Evolutionary conservation across 2,888 invertebrate genomes (phyloP).

Genomic region (Shargacucullia verbasci): DNA sequence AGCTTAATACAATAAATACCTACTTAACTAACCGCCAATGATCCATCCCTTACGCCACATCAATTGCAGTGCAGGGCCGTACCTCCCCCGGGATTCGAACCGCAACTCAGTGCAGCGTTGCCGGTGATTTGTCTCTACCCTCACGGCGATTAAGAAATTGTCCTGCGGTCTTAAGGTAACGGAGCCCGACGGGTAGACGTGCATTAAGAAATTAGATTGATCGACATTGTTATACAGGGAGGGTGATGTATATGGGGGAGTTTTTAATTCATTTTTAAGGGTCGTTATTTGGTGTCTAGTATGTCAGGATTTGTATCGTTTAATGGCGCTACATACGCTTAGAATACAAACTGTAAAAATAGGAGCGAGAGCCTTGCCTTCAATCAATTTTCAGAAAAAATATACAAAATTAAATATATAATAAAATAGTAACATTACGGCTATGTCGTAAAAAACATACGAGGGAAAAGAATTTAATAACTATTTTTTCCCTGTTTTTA

Average conservation of each 20-base stretch:
- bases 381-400: too few relatives aligned
- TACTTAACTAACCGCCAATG: slow-evolving; percentile 26
- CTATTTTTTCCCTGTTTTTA: too few relatives aligned
- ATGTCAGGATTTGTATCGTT: too few relatives aligned
- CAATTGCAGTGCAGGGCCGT: slow-evolving; percentile 67
- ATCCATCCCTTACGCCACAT: slow-evolving; percentile 50
- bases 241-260: slow-evolving; percentile 9
- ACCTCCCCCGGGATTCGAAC: slow-evolving; percentile 71
- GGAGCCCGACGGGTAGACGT: slow-evolving; percentile 30
- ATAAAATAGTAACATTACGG: too few relatives aligned
- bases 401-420: too few relatives aligned
- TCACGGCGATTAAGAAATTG: slow-evolving; percentile 82
- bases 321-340: too few relatives aligned
- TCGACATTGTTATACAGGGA: slow-evolving; percentile 17
- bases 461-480: too few relatives aligned
- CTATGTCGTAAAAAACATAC: too few relatives aligned
- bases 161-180: slow-evolving; percentile 64
- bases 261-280: not conserved
- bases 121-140: slow-evolving; percentile 83
- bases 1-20: not conserved
- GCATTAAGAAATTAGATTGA: slow-evolving; percentile 54
- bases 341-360: too few relatives aligned
- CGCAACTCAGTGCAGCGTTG: slow-evolving; percentile 76
- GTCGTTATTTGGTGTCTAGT: too few relatives aligned
- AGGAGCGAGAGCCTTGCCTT: too few relatives aligned